Evolutionary conservation across 2,797 vertebrate species (phyloP), one percentile per base, ranked within the genome.

Genomic region (Helarctos malayanus): DNA sequence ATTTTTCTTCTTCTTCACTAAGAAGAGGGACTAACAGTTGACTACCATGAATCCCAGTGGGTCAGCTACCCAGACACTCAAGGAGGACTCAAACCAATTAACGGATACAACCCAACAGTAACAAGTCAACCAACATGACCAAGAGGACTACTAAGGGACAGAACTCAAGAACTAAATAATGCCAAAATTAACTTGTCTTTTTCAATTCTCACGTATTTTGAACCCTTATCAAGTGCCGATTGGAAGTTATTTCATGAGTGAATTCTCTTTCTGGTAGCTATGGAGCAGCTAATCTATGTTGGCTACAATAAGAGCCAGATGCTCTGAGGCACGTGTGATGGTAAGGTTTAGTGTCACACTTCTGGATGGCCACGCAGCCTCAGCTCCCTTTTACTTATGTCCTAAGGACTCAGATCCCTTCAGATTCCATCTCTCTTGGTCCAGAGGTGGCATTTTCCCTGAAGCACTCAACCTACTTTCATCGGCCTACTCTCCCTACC

Each of bases 21-120:
- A 47, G 41, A 93, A 89, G 61, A 94, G 38, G 19, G 32, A 93
- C 19, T 85, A 91, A 90, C 19, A 76, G 15, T 71, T 89, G 93
- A 25, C 14, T 92, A 81, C 54, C 23, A 65, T 14, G 15, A 89
- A 89, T 82, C 45, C 8, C 38, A 91, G 14, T 15, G 11, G 15
- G 7, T 3, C 27, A 88, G 35, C 13, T 23, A 56, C 7, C 45
- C 49, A 83, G 65, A 90, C 90, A 56, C 25, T 84, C 49, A 92
- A 52, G 19, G 25, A 52, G 18, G 10, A 81, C 14, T 92, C 32
- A n/a, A 92, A 90, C 1, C 5, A 76, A 47, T 76, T 56, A 69
- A 83, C 29, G 85, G 19, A 79, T 27, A 82, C 11, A 47, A 63
- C 16, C n/a, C 61, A 57, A 59, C 12, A 54, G 14, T 78, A 83